phyloP scores from a whole-genome alignment of 2,113 vertebrate genomes.

The Euleptes europaea region DNA sequence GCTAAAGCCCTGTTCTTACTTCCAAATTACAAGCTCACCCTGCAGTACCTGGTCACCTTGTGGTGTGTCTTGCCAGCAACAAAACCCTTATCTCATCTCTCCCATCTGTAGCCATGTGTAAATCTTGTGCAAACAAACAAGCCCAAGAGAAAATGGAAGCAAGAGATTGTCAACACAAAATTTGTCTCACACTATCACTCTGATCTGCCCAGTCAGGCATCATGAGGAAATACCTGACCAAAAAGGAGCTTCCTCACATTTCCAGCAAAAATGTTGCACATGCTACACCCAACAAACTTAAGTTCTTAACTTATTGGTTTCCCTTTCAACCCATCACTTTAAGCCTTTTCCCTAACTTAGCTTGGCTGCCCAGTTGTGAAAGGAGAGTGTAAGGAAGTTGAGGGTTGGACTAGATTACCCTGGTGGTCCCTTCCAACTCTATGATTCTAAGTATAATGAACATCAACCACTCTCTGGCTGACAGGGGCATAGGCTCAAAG shows the following conservation, averaged over 20 bases:
- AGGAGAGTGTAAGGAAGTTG: too few species aligned
- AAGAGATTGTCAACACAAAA: neutral
- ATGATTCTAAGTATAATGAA: too few species aligned
- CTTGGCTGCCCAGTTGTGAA: neutral
- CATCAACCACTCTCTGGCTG: neutral
- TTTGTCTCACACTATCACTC: neutral
- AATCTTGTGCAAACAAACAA: neutral
- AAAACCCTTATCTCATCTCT: too few species aligned
- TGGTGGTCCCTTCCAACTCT: too few species aligned
- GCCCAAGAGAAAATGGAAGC: neutral
- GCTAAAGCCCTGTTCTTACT: neutral
- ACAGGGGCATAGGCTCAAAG: too few species aligned
- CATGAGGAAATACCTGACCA: neutral
- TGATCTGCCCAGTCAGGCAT: neutral
- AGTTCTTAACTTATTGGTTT: neutral
- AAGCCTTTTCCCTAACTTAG: neutral
- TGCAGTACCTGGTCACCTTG: accelerated
- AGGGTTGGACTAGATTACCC: too few species aligned
- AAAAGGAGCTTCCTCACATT: neutral
- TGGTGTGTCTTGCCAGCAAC: neutral
- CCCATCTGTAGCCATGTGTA: neutral
- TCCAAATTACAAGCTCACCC: neutral
- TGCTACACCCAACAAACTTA: neutral
- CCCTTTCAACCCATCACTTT: neutral
- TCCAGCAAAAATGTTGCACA: neutral